Base-by-base conservation (phyloP, 2,797 vertebrate genomes). In the Sylvilagus floridanus region DNA sequence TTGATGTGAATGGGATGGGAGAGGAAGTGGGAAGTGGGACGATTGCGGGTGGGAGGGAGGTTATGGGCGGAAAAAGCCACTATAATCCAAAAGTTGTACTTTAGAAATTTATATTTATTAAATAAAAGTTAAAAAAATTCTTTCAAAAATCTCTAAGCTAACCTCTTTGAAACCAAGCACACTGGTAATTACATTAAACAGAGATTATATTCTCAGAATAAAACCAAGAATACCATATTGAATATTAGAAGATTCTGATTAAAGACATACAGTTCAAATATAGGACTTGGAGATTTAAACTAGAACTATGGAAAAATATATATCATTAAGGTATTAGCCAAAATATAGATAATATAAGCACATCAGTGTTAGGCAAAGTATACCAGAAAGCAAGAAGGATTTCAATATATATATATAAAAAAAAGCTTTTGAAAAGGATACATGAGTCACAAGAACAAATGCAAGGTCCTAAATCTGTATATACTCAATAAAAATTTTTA, bases 171-270 rank as follows among this genome's bases (percentile, higher is more conserved):
- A 93, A 60, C 26, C 32, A 90, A 85, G 30, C 72, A 66, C 72
- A 54, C 30, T 57, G 3, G 47, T 42, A 85, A 76, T 35, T 72
- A 62, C 4, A 85, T 63, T 69, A 57, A 82, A 86, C 88, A 30
- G 79, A 95, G 28, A 89, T 71, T 50, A 72, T 1, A 88, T 88
- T 30, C n/a, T 57, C 42, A 93, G 93, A 88, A 30, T 63, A 83
- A 66, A 95, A 75, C 22, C 85, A 66, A 82, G 11, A 72, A 62
- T 37, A 7, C 7, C 37, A 37, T 83, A n/a, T 37, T 77, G 21
- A 8, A 75, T 88, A 66, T 88, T 42, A 81, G 81, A 88, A 30
- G 60, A 42, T 26, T 77, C 35, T 91, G 4, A 32, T 69, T 84
- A 63, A 84, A 91, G 32, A 90, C 24, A 68, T 14, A 77, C 26